Evolutionary conservation across 2,797 vertebrate genomes (phyloP), one percentile per base, ranked within the genome.

Genomic region (Syncerus caffer): DNA sequence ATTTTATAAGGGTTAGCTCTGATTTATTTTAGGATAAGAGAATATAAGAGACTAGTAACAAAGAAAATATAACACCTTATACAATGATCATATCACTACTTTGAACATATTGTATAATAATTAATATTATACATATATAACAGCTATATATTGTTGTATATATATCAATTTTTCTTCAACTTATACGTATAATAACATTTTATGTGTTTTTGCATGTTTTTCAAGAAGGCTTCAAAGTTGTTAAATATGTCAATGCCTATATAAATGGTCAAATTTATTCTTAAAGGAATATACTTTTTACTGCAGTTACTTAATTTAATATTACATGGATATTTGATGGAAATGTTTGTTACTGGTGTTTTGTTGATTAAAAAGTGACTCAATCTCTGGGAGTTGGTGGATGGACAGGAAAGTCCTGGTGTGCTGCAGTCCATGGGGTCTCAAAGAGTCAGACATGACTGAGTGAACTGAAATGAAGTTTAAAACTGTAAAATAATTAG

Each of bases 371-470:
- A 50, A n/a, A 83, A 82, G 64, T 8, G 2, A 64, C 12, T 89
- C 85, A 71, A 71, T 34, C n/a, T 71, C 64, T 71, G 19, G 17
- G n/a, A 71, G 19, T 38, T 71, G 19, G 64, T 71, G 10, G 64
- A 38, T 38, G 19, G 64, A 71, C 64, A 71, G 4, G n/a, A n/a
- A 38, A 38, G 64, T n/a, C 64, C n/a, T 71, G 64, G 4, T 67
- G n/a, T 67, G 64, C n/a, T 67, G 17, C 17, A 21, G n/a, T 34
- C 17, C n/a, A 67, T 38, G 64, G 4, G 4, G 4, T 67, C 0
- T 0, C 64, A 67, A 34, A 67, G 17, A 67, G 17, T 67, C 0
- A 0, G 64, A 67, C 64, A 67, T 0, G 1, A 38, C 7, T 21
- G 10, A 38, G 1, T 38, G n/a, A 38, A 38, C 19, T 3, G 2